Evolutionary conservation across 2,797 vertebrate species (phyloP), one percentile per base, ranked within the genome.

Genomic region (Clarias laeviceps): DNA sequence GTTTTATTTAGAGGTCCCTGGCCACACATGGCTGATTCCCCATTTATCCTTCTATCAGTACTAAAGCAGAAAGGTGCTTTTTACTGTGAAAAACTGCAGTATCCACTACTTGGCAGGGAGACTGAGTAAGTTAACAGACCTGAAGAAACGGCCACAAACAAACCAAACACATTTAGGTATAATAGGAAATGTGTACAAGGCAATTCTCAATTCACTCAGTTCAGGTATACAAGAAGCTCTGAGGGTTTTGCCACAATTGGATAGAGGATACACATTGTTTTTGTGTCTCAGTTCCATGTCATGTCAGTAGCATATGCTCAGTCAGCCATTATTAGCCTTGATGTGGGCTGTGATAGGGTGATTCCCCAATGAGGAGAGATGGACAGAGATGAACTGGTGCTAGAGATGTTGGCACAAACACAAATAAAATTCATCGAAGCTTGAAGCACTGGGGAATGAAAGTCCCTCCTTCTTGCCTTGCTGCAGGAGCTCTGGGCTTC

Each of bases 1-100:
- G 45, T 32, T 64, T 85, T 56, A 64, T 65, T 85, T 76, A 81
- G 69, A 85, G 61, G 69, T 45, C 57, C 68, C 12, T 27, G 18
- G 40, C 56, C 40, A 85, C 24, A 59, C 65, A 84, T 61, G 50
- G 32, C 56, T 29, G 77, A 80, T 37, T 34, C 77, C 40, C 29
- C 27, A 73, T 59, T 84, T 59, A 70, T 37, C 37, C 37, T 57
- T 72, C 77, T 54, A 24, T 62, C 66, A 84, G 27, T 54, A 59
- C 37, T 37, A 70, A 45, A 56, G 40, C 18, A 34, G 17, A 70
- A 12, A 37, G 34, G 24, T 50, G 17, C 50, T 57, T 62, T 32
- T 22, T 14, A 69, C 29, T 37, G 20, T 59, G 50, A 56, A 29
- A 11, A 24, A 56, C 29, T 34, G 57, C 20, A 69, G 27, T 27